Conservation (phyloP, 2,113 vertebrate genomes). For the Menidia beryllina region DNA sequence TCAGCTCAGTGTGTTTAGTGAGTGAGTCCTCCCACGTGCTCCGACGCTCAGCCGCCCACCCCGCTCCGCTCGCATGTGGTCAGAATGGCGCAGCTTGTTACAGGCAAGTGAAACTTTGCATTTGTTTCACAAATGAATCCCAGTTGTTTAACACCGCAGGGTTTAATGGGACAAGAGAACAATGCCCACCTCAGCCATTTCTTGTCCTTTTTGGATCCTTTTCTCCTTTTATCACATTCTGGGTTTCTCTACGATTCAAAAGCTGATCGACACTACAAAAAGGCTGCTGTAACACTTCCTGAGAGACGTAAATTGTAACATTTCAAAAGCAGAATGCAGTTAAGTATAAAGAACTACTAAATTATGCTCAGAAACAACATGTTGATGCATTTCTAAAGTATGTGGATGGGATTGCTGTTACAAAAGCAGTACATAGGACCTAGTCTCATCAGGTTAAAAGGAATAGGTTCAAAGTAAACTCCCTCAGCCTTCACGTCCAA, state of each 20-base stretch:
- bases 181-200: neutral
- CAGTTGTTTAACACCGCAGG: too few species aligned
- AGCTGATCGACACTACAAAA: too few species aligned
- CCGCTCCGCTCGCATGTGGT: conserved; percentile 2
- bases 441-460: neutral
- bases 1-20: conserved; percentile 10
- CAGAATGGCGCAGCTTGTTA: neutral
- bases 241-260: neutral
- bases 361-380: too few species aligned
- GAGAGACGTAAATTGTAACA: neutral
- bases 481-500: neutral
- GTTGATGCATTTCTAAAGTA: neutral
- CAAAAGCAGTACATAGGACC: neutral
- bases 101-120: neutral
- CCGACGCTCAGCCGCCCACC: neutral
- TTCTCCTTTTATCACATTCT: neutral
- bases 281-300: neutral
- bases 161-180: neutral
- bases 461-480: neutral
- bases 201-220: neutral
- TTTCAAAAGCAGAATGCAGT: too few species aligned
- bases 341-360: too few species aligned
- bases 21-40: conserved; percentile 3
- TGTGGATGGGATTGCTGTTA: neutral
- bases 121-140: neutral